Evolutionary conservation across 53 echinoderm and acorn worm species (phyloP), one percentile per base, ranked within the genome.

Genomic region (Patiria pectinifera): DNA sequence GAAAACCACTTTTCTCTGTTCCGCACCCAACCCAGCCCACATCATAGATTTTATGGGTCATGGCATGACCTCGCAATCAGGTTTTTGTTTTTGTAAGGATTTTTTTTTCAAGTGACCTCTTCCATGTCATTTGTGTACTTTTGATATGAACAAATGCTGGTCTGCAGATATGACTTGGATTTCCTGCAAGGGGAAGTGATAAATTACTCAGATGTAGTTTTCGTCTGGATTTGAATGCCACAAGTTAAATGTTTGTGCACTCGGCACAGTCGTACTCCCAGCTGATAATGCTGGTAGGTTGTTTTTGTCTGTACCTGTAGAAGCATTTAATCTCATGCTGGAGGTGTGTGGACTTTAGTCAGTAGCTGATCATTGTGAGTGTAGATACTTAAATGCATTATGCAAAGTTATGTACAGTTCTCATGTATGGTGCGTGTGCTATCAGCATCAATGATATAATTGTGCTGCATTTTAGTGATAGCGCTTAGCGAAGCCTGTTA

Each of bases 131-230:
- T 22, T 82, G 58, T 59, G 23, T 82, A 78, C 45, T 78, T 45
- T 78, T 11, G 79, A 4, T 78, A 46, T 78, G 79, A 78, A 47
- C 79, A 13, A 9, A 45, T 78, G 45, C 18, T 47, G 45, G 45
- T 53, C 12, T 58, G 8, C 59, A 15, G 22, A 62, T 88, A 9
- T 88, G 77, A 88, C 45, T 6, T 58, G 19, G 62, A 59, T 62
- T 88, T 88, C 88, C 88, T 78, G 77, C 62, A 6, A 78, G 13
- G 78, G 88, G 88, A 88, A 88, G 75, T 78, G 88, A 88, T 61
- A 87, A 18, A 44, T 77, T 43, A 35, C 59, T 77, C 63, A 88
- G 16, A 59, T 35, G 82, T 44, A 58, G 7, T 62, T 88, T 2
- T 88, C 66, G 14, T 66, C 4, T 18, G 45, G 48, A 11, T 46